These are phyloP conservation scores for Gymnarchus niloticus DNA, from an alignment of 2,113 vertebrate genomes.

Conservation along the genomic window DNA sequence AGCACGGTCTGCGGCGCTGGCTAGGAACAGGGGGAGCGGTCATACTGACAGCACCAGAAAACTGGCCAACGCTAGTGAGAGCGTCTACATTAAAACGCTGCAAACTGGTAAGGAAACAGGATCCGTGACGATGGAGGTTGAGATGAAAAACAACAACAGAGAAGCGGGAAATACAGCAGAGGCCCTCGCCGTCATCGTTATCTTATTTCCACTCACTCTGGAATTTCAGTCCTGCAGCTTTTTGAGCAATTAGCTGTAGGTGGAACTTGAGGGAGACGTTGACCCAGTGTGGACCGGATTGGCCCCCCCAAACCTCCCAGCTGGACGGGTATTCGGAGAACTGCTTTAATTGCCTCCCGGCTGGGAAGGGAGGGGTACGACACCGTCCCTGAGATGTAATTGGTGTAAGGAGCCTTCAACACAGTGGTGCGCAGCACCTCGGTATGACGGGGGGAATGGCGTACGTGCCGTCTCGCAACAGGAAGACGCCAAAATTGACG, in stretches of 20 bases:
- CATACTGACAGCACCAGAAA: neutral
- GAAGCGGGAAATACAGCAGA: neutral
- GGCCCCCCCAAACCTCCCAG: neutral
- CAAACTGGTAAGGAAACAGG: neutral
- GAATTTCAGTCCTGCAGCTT: neutral
- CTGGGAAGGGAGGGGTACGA: constrained; percentile 9
- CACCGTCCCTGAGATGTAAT: constrained; percentile 11
- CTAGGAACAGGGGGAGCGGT: neutral
- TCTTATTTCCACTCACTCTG: neutral
- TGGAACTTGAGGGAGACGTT: neutral
- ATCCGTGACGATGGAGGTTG: neutral
- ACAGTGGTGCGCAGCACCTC: constrained; percentile 6
- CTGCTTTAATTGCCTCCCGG: constrained; percentile 23
- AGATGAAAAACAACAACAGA: neutral
- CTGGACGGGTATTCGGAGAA: constrained; percentile 15
- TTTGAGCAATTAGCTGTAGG: neutral
- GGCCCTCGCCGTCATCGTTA: neutral
- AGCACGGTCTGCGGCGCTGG: neutral
- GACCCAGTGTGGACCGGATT: neutral
- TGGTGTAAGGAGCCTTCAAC: constrained; percentile 7
- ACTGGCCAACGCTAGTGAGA: neutral
- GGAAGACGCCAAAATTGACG: neutral
- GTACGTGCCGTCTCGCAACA: neutral
- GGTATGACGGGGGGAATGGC: neutral
- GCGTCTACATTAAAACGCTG: too few species aligned